Evolutionary conservation across 2,888 invertebrate species (phyloP).

Genomic region (Nymphalis polychloros): DNA sequence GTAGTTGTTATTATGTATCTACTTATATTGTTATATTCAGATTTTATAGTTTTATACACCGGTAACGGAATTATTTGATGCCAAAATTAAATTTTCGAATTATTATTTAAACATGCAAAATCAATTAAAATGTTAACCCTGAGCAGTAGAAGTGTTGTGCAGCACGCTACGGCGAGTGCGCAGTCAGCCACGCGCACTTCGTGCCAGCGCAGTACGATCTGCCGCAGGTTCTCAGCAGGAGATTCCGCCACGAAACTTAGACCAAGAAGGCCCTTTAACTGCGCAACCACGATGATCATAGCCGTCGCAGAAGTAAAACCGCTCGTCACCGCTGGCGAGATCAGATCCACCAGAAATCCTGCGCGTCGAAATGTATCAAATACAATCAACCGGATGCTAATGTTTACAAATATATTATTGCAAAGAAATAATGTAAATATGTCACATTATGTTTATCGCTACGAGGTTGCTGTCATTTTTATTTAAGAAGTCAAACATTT

Average conservation of each 20-base stretch:
- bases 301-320: conserved; percentile 94
- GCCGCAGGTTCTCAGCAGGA: conserved; percentile 82
- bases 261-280: conserved; percentile 88
- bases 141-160: conserved; percentile 84
- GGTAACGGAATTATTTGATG: no score
- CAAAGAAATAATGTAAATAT: conserved; percentile 9
- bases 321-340: conserved; percentile 90
- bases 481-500: conserved; percentile 11
- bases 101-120: no score
- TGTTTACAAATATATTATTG: background rate
- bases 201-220: conserved; percentile 71
- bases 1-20: no score
- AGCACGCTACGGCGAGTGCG: conserved; percentile 84
- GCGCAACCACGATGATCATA: conserved; percentile 87
- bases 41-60: no score
- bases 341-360: conserved; percentile 93
- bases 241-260: conserved; percentile 85
- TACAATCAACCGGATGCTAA: no score
- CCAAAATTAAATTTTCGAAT: no score
- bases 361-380: conserved; percentile 19
- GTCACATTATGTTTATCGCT: background rate
- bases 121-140: conserved; percentile 74
- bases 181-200: conserved; percentile 83
- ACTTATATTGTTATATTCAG: no score
- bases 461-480: conserved; percentile 6